A percentile compares a stretch with the other conserved stretches of the same genome.
Evolutionary conservation across 2,797 vertebrate genomes (phyloP).

Genomic region (Sciaenops ocellatus): DNA sequence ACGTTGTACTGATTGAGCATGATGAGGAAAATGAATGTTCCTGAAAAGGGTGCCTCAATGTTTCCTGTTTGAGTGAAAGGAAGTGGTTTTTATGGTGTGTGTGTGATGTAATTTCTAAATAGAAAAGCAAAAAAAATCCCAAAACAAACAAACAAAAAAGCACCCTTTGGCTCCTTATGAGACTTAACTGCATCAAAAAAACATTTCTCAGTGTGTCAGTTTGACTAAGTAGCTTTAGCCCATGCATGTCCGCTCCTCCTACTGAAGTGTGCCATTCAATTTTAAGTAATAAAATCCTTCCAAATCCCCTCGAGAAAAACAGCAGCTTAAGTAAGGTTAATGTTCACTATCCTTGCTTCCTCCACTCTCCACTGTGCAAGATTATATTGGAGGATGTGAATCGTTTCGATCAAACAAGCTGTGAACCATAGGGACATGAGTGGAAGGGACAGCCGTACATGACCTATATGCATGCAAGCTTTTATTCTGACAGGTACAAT

Average conservation of each 20-base stretch:
- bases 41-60: slow-evolving; percentile 54
- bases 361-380: slow-evolving; percentile 40
- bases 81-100: slow-evolving; percentile 58
- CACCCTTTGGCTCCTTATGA: slow-evolving; percentile 22
- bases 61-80: slow-evolving; percentile 53
- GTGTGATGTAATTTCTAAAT: slow-evolving; percentile 54
- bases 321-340: slow-evolving; percentile 72
- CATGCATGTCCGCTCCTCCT: slow-evolving; percentile 67
- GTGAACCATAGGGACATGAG: slow-evolving; percentile 32
- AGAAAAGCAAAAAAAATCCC: slow-evolving; percentile 20
- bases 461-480: slow-evolving; percentile 30
- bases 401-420: slow-evolving; percentile 41
- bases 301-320: slow-evolving; percentile 75
- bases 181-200: slow-evolving; percentile 53
- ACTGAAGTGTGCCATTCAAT: slow-evolving; percentile 68
- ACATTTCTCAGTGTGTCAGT: slow-evolving; percentile 43
- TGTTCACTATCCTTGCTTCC: slow-evolving; percentile 59
- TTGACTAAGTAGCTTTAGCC: slow-evolving; percentile 67
- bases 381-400: slow-evolving; percentile 62
- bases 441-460: slow-evolving; percentile 33
- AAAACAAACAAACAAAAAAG: slow-evolving; percentile 14
- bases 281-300: slow-evolving; percentile 66
- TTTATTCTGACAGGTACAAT: slow-evolving; percentile 17
- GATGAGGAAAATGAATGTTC: slow-evolving; percentile 70
- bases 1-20: slow-evolving; percentile 60